Conservation (phyloP, 2,113 vertebrate species). For the Willisornis vidua region DNA sequence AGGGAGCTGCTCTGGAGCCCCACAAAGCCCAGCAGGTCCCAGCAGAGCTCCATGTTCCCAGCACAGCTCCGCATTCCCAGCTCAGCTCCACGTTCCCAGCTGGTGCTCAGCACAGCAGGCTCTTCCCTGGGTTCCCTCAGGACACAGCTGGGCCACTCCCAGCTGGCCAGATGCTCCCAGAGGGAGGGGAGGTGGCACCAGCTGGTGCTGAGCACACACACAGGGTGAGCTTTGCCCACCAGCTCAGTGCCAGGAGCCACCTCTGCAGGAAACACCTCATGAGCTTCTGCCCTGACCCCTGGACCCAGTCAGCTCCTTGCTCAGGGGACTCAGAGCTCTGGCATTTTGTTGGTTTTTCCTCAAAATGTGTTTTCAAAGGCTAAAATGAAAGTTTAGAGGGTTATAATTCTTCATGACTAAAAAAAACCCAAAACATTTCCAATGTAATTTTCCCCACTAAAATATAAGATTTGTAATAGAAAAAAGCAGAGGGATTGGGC, state of each 20-base stretch:
- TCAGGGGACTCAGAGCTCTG: neutral
- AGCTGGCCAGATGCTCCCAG: conserved; percentile 12
- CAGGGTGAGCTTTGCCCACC: neutral
- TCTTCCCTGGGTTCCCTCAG: neutral
- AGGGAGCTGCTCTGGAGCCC: neutral
- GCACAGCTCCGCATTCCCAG: too few relatives aligned
- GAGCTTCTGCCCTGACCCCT: neutral
- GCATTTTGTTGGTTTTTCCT: neutral
- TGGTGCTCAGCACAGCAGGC: neutral
- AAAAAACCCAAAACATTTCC: neutral
- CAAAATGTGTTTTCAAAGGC: neutral
- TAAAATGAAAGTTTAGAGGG: neutral
- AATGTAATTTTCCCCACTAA: too few relatives aligned
- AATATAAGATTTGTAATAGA: too few relatives aligned
- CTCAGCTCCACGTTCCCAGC: too few relatives aligned
- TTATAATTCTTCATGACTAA: neutral
- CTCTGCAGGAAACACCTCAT: accelerated
- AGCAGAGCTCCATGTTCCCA: neutral
- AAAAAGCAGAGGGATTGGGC: neutral
- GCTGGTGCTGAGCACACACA: neutral
- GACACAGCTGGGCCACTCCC: neutral
- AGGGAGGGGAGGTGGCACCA: neutral
- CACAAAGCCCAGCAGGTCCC: neutral
- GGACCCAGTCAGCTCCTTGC: neutral
- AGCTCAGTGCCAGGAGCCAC: neutral